Evolutionary conservation across 2,888 invertebrate genomes (phyloP), one percentile per base, ranked within the genome.

Genomic region (Dryadula phaetusa): DNA sequence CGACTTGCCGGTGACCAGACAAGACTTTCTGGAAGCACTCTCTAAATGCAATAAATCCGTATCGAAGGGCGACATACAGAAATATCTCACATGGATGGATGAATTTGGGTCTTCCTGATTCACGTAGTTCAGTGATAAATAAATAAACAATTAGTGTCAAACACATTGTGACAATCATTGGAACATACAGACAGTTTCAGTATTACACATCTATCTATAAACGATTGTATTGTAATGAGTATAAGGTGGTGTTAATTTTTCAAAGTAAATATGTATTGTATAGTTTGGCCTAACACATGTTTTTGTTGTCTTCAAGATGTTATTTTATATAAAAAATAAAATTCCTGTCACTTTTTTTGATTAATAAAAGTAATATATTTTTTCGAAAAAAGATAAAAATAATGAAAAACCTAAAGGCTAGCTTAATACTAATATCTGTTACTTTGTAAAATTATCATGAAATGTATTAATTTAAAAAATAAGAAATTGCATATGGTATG

Each of bases 21-120:
- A 95, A 75, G 99, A 99, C 92, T 99, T 99, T 87, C 93, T 95
- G 75, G 97, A 98, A 82, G 99, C 99, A n/a, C 94, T 99, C 53
- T 94, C 95, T 74, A 97, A 98, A 84, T 99, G 99, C 87, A 98
- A 98, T 86, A 99, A 99, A 87, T 98, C 98, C 77, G 99, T 99
- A 7, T 98, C 98, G 7, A 96, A 96, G 78, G 96, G 97, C 71
- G 99, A 99, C 92, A 94, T 99, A 75, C 97, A 98, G 82, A 98
- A 98, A 85, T 99, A 99, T 93, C 96, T 97, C 79, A 96, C 96
- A 80, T 99, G 99, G 99, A 99, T 99, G 98, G 95, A 94, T 47
- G 99, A 99, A 88, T 99, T 98, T 83, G 99, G 99, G 66, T 98
- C 98, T 68, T 96, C 96, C 81, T 97, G 95, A 96, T 95, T 91